A percentile compares a stretch with the other conserved stretches of the same genome.
Evolutionary conservation across 2,797 vertebrate genomes (phyloP).

Genomic region (Enoplosus armatus): DNA sequence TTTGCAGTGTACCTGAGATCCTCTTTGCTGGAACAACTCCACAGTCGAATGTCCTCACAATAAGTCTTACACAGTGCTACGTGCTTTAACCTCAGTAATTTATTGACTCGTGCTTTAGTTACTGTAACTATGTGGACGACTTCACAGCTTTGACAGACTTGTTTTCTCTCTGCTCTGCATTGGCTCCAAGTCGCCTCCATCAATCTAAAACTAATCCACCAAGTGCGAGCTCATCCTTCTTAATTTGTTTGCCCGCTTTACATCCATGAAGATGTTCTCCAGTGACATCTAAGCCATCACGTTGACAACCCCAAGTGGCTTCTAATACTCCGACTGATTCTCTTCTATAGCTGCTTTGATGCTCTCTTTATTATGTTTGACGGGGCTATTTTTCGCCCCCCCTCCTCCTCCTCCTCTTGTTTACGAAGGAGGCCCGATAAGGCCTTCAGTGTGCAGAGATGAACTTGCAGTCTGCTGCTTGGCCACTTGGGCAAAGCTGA

Average conservation of each 20-base stretch:
- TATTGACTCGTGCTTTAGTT: slow-evolving; percentile 18
- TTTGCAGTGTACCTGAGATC: slow-evolving; percentile 61
- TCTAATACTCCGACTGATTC: slow-evolving; percentile 77
- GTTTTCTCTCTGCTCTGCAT: slow-evolving; percentile 47
- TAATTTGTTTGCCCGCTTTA: slow-evolving; percentile 82
- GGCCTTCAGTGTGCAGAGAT: slow-evolving; percentile 37
- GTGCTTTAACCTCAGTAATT: slow-evolving; percentile 4
- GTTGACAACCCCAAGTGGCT: slow-evolving; percentile 80
- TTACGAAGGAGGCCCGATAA: slow-evolving; percentile 65
- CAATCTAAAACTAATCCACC: slow-evolving; percentile 83
- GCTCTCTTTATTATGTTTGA: slow-evolving; percentile 71
- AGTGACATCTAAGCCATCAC: slow-evolving; percentile 83
- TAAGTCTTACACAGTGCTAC: not conserved
- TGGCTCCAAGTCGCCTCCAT: slow-evolving; percentile 57
- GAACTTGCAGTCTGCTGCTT: slow-evolving; percentile 70
- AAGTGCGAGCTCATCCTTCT: slow-evolving; percentile 80
- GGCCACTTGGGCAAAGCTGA: slow-evolving; percentile 75
- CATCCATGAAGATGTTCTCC: slow-evolving; percentile 77
- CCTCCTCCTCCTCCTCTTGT: slow-evolving; percentile 68
- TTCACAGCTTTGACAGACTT: slow-evolving; percentile 57
- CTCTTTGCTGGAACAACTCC: slow-evolving; percentile 6
- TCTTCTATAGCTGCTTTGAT: slow-evolving; percentile 70
- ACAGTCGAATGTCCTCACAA: not conserved
- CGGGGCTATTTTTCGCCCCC: slow-evolving; percentile 46
- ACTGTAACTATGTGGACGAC: not conserved